These are phyloP conservation scores for Limnephilus rhombicus DNA, from an alignment of 2,888 invertebrate species.

Conservation along the genomic window DNA sequence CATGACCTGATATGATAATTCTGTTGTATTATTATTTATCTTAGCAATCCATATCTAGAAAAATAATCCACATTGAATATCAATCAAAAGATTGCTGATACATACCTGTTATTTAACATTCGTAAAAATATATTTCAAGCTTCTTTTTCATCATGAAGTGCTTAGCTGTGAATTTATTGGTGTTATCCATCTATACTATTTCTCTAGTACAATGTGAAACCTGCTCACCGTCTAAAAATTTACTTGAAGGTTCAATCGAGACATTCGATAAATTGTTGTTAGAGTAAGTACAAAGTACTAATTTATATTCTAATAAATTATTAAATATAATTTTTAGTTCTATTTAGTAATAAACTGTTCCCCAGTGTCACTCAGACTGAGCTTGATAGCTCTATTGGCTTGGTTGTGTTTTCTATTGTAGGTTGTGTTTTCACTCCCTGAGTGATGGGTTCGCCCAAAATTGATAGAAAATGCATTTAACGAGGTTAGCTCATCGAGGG, in stretches of 20 bases:
- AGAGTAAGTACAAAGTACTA: constrained; percentile 11
- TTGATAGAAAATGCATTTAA: too few relatives aligned
- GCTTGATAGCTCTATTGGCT: too few relatives aligned
- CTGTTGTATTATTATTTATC: neutral
- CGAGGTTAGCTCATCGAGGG: too few relatives aligned
- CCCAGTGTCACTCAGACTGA: too few relatives aligned
- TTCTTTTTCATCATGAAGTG: neutral
- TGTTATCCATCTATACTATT: constrained; percentile 9
- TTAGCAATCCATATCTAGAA: neutral
- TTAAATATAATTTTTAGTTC: neutral
- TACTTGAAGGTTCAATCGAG: constrained; percentile 13
- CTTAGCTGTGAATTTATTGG: neutral
- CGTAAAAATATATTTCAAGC: neutral
- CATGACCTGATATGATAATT: neutral
- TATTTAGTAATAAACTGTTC: too few relatives aligned
- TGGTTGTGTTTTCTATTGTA: too few relatives aligned
- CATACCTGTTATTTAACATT: neutral
- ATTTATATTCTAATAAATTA: neutral
- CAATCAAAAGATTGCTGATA: neutral
- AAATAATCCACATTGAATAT: neutral
- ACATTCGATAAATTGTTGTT: constrained; percentile 10
- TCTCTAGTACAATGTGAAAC: neutral
- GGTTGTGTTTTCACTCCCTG: too few relatives aligned
- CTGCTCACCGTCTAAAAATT: constrained; percentile 12
- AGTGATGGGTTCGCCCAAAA: too few relatives aligned